Conservation (phyloP, 2,797 vertebrate species). For the Halcyon leucocephala region DNA sequence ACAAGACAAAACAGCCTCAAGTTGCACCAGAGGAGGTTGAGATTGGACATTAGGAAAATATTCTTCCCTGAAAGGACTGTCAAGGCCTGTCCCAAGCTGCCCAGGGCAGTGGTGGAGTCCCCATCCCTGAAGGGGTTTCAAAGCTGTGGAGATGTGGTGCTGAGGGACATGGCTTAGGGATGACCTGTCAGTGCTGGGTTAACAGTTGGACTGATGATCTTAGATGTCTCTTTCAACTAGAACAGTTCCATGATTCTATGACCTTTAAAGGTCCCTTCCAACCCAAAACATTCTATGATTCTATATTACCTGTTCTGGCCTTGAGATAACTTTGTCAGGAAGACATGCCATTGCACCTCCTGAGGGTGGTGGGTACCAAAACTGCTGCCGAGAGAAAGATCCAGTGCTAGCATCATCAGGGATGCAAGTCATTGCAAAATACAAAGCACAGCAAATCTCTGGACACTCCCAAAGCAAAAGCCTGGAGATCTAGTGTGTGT, state of each 20-base stretch:
- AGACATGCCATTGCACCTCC: not conserved
- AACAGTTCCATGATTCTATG: not conserved
- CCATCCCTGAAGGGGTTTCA: not conserved
- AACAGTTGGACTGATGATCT: not conserved
- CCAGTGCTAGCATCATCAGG: not conserved
- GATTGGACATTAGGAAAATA: not conserved
- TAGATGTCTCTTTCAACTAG: not conserved
- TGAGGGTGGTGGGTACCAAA: accelerated
- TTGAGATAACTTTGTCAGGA: not conserved
- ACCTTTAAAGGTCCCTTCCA: not conserved
- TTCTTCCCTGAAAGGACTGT: not conserved
- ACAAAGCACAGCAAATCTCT: not conserved
- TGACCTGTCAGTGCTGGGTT: not conserved
- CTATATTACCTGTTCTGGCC: not conserved
- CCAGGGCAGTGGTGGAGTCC: not conserved
- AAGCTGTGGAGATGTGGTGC: not conserved
- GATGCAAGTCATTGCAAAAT: not conserved
- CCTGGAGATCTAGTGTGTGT: not conserved
- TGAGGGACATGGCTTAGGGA: not conserved
- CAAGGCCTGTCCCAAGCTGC: not conserved
- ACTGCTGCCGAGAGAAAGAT: not conserved
- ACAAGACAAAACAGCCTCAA: not conserved
- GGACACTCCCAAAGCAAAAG: not conserved
- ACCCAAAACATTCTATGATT: not conserved
- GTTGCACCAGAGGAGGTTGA: not conserved